Conservation (phyloP, 2,113 vertebrate genomes). For the Epinephelus fuscoguttatus region DNA sequence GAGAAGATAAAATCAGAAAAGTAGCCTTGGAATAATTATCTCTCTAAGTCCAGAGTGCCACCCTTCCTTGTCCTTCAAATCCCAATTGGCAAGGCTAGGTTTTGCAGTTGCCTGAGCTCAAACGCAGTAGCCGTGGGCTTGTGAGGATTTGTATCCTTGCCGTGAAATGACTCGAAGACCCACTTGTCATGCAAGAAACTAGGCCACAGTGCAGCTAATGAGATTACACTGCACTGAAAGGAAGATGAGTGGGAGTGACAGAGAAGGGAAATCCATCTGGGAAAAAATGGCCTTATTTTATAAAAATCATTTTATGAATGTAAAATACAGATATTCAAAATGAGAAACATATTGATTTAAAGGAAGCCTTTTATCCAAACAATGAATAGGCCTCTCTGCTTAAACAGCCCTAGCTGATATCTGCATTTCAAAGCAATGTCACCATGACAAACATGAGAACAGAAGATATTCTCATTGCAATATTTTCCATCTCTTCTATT, state of each 20-base stretch:
- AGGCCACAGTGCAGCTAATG: constrained; percentile 53
- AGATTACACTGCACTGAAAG: constrained; percentile 34
- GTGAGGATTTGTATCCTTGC: constrained; percentile 29
- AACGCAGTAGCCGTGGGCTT: constrained; percentile 16
- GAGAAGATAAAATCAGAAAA: background rate
- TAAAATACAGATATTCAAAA: constrained; percentile 1
- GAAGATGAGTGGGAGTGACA: constrained; percentile 16
- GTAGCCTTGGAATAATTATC: background rate
- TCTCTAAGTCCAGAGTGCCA: background rate
- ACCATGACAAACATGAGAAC: background rate
- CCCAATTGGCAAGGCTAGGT: constrained; percentile 21
- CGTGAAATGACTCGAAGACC: constrained; percentile 39
- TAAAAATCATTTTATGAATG: background rate
- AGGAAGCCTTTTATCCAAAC: background rate
- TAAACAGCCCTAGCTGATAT: background rate
- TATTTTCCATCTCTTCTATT: constrained; percentile 66
- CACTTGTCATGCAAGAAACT: constrained; percentile 50
- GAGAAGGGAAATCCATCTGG: background rate
- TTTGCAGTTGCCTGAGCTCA: constrained; percentile 35
- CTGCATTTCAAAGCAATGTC: constrained; percentile 14
- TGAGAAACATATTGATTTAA: background rate
- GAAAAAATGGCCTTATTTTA: background rate
- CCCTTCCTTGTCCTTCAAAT: constrained; percentile 1
- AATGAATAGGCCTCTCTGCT: background rate
- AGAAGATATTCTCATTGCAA: background rate